Conservation (phyloP, 2,113 vertebrate genomes). For the Paramormyrops kingsleyae region DNA sequence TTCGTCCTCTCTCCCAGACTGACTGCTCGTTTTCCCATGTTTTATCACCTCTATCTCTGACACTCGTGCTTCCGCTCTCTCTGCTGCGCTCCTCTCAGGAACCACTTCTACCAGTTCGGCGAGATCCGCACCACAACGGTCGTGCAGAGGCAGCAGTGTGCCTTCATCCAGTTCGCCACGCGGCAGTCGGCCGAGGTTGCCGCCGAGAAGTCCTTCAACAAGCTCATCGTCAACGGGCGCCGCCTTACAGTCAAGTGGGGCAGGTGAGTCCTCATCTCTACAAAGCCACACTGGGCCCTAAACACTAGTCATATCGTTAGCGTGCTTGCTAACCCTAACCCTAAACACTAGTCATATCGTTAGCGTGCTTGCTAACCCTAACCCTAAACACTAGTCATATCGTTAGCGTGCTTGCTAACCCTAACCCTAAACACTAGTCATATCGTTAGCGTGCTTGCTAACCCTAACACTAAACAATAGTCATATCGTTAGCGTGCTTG, state of each 20-base stretch:
- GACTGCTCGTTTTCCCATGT: too few species aligned
- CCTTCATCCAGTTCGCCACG: conserved; percentile 96
- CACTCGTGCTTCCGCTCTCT: not conserved
- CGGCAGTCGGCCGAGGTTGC: conserved; percentile 84
- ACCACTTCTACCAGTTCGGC: conserved; percentile 96
- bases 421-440: too few species aligned
- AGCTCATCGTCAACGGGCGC: conserved; percentile 90
- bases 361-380: not conserved
- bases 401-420: too few species aligned
- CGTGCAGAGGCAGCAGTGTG: conserved; percentile 93
- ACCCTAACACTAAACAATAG: not conserved
- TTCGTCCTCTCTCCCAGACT: not conserved
- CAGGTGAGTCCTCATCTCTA: conserved; percentile 57
- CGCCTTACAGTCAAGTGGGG: conserved; percentile 98
- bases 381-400: too few species aligned
- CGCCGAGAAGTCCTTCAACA: conserved; percentile 97
- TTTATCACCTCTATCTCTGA: not conserved
- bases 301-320: not conserved
- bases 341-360: not conserved
- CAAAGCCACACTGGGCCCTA: not conserved
- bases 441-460: not conserved
- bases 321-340: not conserved
- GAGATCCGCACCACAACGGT: conserved; percentile 94
- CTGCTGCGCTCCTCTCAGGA: conserved; percentile 52
- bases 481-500: not conserved